A percentile compares a stretch with the other conserved stretches of the same genome.
Evolutionary conservation across 2,888 invertebrate species (phyloP).

Genomic region (Glaucopsyche alexis): DNA sequence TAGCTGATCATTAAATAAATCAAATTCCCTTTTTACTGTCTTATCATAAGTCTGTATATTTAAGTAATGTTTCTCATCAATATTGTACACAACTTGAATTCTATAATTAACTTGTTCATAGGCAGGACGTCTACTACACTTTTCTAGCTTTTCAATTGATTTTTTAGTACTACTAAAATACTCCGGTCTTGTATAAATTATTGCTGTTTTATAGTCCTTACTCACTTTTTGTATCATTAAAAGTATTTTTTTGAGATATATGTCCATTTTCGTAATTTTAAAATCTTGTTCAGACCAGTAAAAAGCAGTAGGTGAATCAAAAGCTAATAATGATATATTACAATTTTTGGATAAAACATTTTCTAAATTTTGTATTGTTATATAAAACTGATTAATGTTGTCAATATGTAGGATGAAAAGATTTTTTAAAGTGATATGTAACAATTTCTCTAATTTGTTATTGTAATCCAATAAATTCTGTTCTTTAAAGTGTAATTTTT

Average conservation of each 20-base stretch:
- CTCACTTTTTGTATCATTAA: conserved; percentile 64
- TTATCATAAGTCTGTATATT: conserved; percentile 45
- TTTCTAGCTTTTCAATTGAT: conserved; percentile 47
- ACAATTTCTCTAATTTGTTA: conserved; percentile 39
- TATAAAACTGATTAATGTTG: conserved; percentile 64
- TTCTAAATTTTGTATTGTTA: conserved; percentile 67
- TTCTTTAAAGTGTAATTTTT: conserved; percentile 27
- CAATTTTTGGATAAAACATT: conserved; percentile 57
- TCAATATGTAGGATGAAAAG: conserved; percentile 60
- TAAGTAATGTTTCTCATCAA: conserved; percentile 42
- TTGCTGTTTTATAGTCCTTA: conserved; percentile 69
- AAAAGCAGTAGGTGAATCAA: conserved; percentile 72
- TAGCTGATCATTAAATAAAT: conserved; percentile 9
- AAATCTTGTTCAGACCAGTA: conserved; percentile 76
- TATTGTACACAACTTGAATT: conserved; percentile 51
- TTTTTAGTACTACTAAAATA: conserved; percentile 71
- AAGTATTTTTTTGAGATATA: conserved; percentile 68
- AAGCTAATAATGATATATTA: conserved; percentile 62
- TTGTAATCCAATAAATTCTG: conserved; percentile 32
- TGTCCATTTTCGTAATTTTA: conserved; percentile 72
- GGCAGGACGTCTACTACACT: conserved; percentile 46
- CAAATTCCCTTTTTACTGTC: conserved; percentile 44
- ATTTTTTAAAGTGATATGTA: conserved; percentile 49
- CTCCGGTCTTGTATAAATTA: conserved; percentile 76
- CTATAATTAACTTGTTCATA: conserved; percentile 59